These are phyloP conservation scores for Dryoscopus gambensis DNA, from an alignment of 2,113 vertebrate genomes.

Conservation along the genomic window DNA sequence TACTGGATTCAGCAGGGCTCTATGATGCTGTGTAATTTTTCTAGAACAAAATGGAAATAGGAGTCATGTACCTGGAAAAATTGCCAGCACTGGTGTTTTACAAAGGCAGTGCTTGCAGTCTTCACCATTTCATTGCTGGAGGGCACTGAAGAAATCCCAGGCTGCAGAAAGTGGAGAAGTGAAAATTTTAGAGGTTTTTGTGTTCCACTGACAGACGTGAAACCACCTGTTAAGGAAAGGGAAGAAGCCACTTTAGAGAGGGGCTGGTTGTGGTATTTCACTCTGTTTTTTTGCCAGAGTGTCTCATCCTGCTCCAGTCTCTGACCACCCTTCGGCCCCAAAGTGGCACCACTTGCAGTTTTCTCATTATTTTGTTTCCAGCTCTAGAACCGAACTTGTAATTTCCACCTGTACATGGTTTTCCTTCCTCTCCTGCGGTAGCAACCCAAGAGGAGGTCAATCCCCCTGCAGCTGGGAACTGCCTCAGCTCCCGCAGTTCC, in stretches of 20 bases:
- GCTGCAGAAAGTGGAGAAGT: not conserved
- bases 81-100: not conserved
- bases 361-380: not conserved
- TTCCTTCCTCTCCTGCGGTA: not conserved
- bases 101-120: not conserved
- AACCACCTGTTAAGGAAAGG: not conserved
- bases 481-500: not conserved
- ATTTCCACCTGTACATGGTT: fast-evolving
- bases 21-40: not conserved
- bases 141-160: not conserved
- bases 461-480: not conserved
- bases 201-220: not conserved
- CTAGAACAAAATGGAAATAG: not conserved
- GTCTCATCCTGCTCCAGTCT: not conserved
- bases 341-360: not conserved
- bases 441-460: not conserved
- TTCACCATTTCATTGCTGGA: not conserved
- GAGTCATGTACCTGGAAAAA: not conserved
- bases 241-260: not conserved
- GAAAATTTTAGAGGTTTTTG: not conserved
- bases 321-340: not conserved
- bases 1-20: not conserved
- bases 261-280: not conserved
- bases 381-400: not conserved
- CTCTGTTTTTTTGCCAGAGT: too few relatives aligned